phyloP scores from a whole-genome alignment of 2,797 vertebrate species.

The Paguma larvata region DNA sequence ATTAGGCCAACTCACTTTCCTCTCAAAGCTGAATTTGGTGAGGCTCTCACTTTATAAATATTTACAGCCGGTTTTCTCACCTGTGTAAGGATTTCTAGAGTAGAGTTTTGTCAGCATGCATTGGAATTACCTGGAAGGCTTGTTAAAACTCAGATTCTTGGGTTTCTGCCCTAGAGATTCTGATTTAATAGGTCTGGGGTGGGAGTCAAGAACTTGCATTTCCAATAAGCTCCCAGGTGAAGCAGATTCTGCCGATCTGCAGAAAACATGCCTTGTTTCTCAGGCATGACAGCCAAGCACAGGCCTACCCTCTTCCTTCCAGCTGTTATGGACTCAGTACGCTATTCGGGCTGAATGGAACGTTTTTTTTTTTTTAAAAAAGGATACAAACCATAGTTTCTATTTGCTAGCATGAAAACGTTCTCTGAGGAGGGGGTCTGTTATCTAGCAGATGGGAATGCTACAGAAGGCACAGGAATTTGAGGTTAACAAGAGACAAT shows the following conservation, averaged over 20 bases:
- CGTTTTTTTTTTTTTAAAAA: not conserved
- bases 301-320: not conserved
- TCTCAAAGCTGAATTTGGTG: not conserved
- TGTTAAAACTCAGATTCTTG: constrained; percentile 20
- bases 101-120: not conserved
- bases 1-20: not conserved
- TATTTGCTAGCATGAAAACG: not conserved
- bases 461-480: constrained; percentile 27
- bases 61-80: not conserved
- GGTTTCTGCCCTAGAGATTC: not conserved
- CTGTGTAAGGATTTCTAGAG: not conserved
- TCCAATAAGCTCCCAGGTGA: not conserved
- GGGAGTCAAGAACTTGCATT: not conserved
- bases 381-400: not conserved
- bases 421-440: not conserved
- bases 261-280: not conserved
- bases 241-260: not conserved
- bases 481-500: not conserved
- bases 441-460: constrained; percentile 41
- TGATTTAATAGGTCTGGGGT: not conserved
- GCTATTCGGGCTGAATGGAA: not conserved
- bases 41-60: not conserved
- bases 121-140: not conserved
- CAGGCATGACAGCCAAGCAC: not conserved
- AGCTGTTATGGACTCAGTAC: not conserved